Base-by-base conservation (phyloP, 2,113 vertebrate genomes). In the Merops nubicus region DNA sequence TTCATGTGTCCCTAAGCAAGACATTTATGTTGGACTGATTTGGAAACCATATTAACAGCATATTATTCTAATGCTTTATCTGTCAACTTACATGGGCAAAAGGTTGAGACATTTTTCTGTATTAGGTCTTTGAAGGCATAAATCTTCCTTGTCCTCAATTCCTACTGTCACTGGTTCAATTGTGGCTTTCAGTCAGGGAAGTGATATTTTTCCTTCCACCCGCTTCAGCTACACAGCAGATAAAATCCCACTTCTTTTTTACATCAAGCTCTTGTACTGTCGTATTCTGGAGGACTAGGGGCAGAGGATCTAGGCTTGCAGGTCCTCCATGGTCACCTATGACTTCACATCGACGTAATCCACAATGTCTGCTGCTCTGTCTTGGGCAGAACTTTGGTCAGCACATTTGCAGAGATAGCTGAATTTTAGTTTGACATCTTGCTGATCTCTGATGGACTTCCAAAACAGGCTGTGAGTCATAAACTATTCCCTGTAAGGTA, bases 311-410 rank as follows among this genome's bases (percentile, higher is more conserved):
- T 48, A 15, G 75, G 20, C 43, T 82, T 68, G 34, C 92, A 85
- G 73, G 36, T 89, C 22, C 31, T 91, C 42, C 1, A 0, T 65
- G 67, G 51, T 88, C 89, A 79, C 69, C 74, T 91, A 78, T 64
- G 89, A 73, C 77, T 95, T 96, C 40, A 54, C 26, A 47, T 74
- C 2, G 0, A 60, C 42, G 57, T 93, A 91, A 97, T 94, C 85
- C 70, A 29, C 40, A 56, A 45, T 19, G 34, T 81, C 86, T 92
- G 77, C 77, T 76, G 63, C 45, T 85, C 28, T 85, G 62, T 91
- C 70, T 79, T 83, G 82, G 85, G 45, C 82, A 93, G 88, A 70
- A 84, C 91, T 96, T 93, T 87, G 91, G 93, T 95, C 83, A 90
- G 45, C 45, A 68, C 14, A 17, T 85, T 85, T 90, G 63, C 63